Evolutionary conservation across 2,888 invertebrate species (phyloP), one percentile per base, ranked within the genome.

Genomic region (Catocala nupta): DNA sequence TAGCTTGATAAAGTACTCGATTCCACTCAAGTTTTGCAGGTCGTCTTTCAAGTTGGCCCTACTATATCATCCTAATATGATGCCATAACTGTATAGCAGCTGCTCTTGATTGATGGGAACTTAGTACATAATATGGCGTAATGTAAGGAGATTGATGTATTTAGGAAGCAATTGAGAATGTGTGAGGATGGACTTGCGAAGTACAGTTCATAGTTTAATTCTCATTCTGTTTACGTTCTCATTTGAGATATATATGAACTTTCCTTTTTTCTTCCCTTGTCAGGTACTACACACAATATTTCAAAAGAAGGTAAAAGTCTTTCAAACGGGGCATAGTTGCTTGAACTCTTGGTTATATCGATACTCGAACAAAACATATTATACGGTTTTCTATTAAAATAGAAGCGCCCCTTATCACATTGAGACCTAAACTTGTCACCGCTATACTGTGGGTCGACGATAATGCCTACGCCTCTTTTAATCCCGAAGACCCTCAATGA

Each of bases 31-130:
- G 57, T 62, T 65, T 59, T 48, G 25, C 42, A 49, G 55, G 16
- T 61, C 16, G 12, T 51, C 43, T 63, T 57, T 48, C 12, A 59
- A 72, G 54, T 53, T 63, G n/a, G 53, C 49, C 44, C 48, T 55
- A 65, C 63, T 68, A 68, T 65, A 68, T 72, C 39, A 62, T 64
- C 49, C 33, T 68, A 57, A 69, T 68, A 70, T 68, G 50, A 70
- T 70, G 62, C 63, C 66, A 71, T 67, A 68, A 59, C 66, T 70
- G 65, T 76, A 75, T 71, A 85, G 75, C 90, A 88, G 87, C 88
- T 90, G 89, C 78, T 78, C 68, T 76, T 90, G 90, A 90, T 90
- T 86, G 90, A 90, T 90, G 88, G 75, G 64, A 78, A 74, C 77
- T 75, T 75, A 82, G 76, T 82, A 75, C 80, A 81, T 85, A 83